Evolutionary conservation across 1,140 invertebrate species (phyloP).

Genomic region (Drosophila pseudoobscura): DNA sequence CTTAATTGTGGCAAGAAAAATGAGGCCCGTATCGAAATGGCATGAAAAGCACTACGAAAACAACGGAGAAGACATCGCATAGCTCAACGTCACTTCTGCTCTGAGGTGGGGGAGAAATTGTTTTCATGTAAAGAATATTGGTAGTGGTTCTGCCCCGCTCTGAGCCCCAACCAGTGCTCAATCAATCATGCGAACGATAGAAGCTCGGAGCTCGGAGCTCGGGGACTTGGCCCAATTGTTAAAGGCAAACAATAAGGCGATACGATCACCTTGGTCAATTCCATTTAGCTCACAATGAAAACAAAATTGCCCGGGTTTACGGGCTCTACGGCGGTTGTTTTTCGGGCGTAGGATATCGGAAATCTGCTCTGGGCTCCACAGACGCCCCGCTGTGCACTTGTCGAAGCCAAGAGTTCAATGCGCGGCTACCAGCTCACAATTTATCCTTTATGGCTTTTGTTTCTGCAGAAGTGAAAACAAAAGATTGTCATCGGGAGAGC

Average conservation of each 20-base stretch:
- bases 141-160: conserved; percentile 17
- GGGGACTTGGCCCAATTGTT: conserved; percentile 66
- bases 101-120: conserved; percentile 59
- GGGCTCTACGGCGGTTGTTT: background rate
- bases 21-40: conserved; percentile 79
- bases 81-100: conserved; percentile 15
- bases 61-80: conserved; percentile 11
- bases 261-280: conserved; percentile 44
- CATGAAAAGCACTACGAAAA: conserved; percentile 67
- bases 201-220: conserved; percentile 37
- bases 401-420: conserved; percentile 79
- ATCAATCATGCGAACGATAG: conserved; percentile 67
- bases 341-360: conserved; percentile 48
- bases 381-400: conserved; percentile 79
- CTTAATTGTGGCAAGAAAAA: conserved; percentile 80
- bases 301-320: conserved; percentile 59
- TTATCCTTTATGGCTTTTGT: conserved; percentile 80
- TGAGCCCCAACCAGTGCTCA: conserved; percentile 15
- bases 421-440: conserved; percentile 71
- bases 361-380: conserved; percentile 20
- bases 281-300: conserved; percentile 67
- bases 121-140: conserved; percentile 60
- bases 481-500: conserved; percentile 71
- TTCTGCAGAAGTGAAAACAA: conserved; percentile 82
- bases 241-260: conserved; percentile 60